Conservation (phyloP, 2,888 invertebrate species). For the Habroteleia sp. region DNA sequence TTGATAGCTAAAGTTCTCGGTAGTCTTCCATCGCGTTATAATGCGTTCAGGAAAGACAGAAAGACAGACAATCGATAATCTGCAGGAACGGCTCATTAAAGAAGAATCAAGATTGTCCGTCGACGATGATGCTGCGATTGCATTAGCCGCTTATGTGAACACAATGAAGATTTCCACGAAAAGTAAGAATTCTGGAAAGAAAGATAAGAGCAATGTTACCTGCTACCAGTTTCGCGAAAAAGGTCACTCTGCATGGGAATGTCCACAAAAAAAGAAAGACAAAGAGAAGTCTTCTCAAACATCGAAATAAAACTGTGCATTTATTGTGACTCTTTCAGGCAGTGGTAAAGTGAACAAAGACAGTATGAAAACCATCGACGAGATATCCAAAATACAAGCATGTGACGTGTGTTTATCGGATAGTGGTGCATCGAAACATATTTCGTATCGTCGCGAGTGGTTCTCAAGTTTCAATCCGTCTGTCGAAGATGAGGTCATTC, state of each 20-base stretch:
- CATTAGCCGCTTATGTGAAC: conserved; percentile 4
- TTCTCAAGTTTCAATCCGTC: no score
- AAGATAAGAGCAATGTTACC: neutral
- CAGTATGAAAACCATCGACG: no score
- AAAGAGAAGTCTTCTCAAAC: no score
- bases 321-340: no score
- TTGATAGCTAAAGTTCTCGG: conserved; percentile 43
- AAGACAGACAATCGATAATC: conserved; percentile 5
- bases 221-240: conserved; percentile 8
- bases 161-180: neutral
- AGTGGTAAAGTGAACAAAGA: no score
- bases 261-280: neutral
- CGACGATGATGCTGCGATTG: conserved; percentile 1
- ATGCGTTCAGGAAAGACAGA: conserved; percentile 16
- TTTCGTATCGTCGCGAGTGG: no score
- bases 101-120: conserved; percentile 9
- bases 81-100: conserved; percentile 26
- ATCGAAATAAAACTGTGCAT: no score
- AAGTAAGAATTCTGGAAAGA: neutral
- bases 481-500: no score
- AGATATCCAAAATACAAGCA: no score
- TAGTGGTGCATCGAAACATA: no score
- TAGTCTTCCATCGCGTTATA: conserved; percentile 11
- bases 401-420: no score
- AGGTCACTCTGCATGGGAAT: conserved; percentile 22